phyloP scores from a whole-genome alignment of 1,140 invertebrate genomes.

The Bombyx mandarina region DNA sequence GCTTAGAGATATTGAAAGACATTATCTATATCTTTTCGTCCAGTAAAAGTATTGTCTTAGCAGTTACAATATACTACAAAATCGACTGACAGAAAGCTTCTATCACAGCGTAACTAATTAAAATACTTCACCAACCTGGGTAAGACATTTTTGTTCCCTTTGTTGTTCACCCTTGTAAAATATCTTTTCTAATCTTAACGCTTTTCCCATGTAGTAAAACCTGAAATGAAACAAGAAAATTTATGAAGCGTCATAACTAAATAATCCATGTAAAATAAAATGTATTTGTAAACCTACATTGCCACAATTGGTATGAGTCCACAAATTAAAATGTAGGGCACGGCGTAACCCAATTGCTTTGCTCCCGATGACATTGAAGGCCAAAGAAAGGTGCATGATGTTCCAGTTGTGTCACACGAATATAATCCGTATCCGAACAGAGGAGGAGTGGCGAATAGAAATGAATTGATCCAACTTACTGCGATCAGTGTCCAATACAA shows the following conservation, averaged over 20 bases:
- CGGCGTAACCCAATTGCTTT: constrained; percentile 51
- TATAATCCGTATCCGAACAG: constrained; percentile 64
- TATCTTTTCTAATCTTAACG: constrained; percentile 51
- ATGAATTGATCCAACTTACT: constrained; percentile 52
- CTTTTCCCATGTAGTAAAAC: constrained; percentile 59
- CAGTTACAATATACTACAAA: too few species aligned
- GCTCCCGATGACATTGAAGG: constrained; percentile 39
- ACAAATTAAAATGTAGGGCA: constrained; percentile 56
- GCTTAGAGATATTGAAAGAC: too few species aligned
- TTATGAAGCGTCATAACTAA: neutral
- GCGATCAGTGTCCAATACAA: constrained; percentile 54
- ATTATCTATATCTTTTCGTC: too few species aligned
- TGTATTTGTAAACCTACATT: constrained; percentile 46
- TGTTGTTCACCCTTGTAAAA: constrained; percentile 51
- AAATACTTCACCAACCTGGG: constrained; percentile 30
- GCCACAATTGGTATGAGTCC: constrained; percentile 55
- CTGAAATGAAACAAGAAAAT: constrained; percentile 17
- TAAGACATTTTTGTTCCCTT: constrained; percentile 49
- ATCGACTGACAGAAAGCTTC: too few species aligned
- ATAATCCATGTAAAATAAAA: constrained; percentile 1
- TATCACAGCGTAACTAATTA: too few species aligned
- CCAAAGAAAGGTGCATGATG: constrained; percentile 61
- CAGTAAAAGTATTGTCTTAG: too few species aligned
- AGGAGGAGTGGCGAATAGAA: constrained; percentile 59
- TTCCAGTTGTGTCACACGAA: constrained; percentile 64